Evolutionary conservation across 1,140 invertebrate genomes (phyloP), one percentile per base, ranked within the genome.

Genomic region (Drosophila pruinosa): DNA sequence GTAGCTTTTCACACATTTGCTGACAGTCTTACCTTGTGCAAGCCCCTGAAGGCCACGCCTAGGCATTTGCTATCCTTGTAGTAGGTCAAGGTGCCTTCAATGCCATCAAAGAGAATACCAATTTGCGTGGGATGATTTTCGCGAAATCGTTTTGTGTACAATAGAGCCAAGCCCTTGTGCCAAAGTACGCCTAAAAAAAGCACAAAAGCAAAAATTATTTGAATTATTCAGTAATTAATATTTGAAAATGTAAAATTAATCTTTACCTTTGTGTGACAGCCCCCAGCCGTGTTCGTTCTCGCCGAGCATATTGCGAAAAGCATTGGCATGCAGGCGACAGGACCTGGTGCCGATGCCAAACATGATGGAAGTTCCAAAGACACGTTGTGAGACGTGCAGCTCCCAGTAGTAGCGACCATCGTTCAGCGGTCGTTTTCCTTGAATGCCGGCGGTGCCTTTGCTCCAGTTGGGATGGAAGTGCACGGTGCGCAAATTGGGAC

Each of bases 301-400:
- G 5, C 95, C 95, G 3, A 96, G 89, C 70, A 96, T 89, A 85
- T 96, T 95, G 8, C 94, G 93, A 88, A 96, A 96, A 8, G 93
- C 92, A 75, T 95, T 93, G 0, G 93, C 93, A 72, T 95, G 94
- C 0, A 96, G 91, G 0, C 94, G 90, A 6, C 94, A 94, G 6
- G 92, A 90, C 47, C 91, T 92, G 1, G 95, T 96, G 2, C 94
- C 94, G 4, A 96, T 92, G 22, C 95, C 95, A 70, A 96, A 95
- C 95, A 96, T 96, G 92, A 96, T 95, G 62, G 94, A 95, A 0
- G 95, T 96, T 21, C 95, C 95, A 73, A 95, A 96, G 19, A 96
- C 92, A 26, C 95, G 90, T 72, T 94, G 93, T 0, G 94, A 93
- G 0, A 96, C 91, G 34, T 92, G 89, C 22, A 96, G 90, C 89